Base-by-base conservation (phyloP, 2,888 invertebrate species). In the Philopedon plagiatum region DNA sequence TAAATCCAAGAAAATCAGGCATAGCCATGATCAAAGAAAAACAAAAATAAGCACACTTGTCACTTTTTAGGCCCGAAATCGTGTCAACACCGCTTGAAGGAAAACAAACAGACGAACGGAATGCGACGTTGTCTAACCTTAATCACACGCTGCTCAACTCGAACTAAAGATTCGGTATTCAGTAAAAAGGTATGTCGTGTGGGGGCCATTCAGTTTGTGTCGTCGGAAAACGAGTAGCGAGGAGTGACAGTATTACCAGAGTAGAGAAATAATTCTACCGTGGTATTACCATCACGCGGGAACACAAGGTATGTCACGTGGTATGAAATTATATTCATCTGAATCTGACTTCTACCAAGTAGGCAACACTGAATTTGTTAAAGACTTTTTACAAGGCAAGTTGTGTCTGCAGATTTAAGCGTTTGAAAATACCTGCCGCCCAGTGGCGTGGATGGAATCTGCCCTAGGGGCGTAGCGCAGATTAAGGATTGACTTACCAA, bases 151-250 rank as follows among this genome's bases (percentile, higher is more conserved):
- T 15, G 74, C 65, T 72, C 61, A 39, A 69, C 69, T 71, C 74
- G 62, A 62, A 75, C 71, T 75, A 37, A 74, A 71, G 58, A 37
- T 32, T 13, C 37, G 37, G 13, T 13, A 13, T 37, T 39, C 39
- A 13, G 60, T 37, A 61, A 58, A 49, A 62, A 63, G 60, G 61
- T 61, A 69, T 39, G 41, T 29, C 23, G 26, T 44, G 69, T 34
- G 9, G 37, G 56, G 41, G 41, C 56, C 39, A 64, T 37, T 64
- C 64, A 54, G 71, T 41, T 63, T 61, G 61, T 74, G 66, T 73
- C 68, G 69, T 69, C 64, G 49, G 67, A 65, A 60, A 32, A 65
- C 65, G 29, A 72, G 67, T 66, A 74, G 67, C 67, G 67, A 67
- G 51, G 60, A 67, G 49, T 51, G 60, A 41, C 58, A 34, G 58